Base-by-base conservation (phyloP, 2,797 vertebrate species). In the Neostethus bicornis region DNA sequence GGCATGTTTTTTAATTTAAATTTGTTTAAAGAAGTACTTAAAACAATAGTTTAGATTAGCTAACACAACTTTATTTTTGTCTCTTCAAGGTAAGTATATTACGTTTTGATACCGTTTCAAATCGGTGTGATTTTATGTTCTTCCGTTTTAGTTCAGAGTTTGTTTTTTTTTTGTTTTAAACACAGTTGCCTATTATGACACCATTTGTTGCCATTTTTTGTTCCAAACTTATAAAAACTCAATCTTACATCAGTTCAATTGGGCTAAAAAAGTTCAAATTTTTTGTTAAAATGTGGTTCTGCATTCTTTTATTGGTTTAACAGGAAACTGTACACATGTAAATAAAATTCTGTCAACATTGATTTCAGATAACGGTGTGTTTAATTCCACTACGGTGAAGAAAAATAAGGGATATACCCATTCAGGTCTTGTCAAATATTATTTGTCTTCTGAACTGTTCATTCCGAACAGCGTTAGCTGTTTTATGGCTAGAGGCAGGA, bases 11-110 rank as follows among this genome's bases (percentile, higher is more conserved):
- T 56, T 19, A 26, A 0, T 14, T 26, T 39, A 31, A 20, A 37
- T 34, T 11, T 19, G 17, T 50, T 35, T 37, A 55, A 68, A 21
- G 2, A 69, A 50, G 24, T 61, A 29, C 61, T 32, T 43, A n/a
- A n/a, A 51, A 23, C 70, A 61, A 51, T 60, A 62, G 51, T 24
- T 66, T 57, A 59, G 9, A 53, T 29, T 43, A 49, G 13, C 16
- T 47, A 25, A 48, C 4, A 19, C 79, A 80, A 72, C 21, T 51
- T 29, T 73, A 46, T n/a, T 66, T 80, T 77, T 74, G 64, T 77
- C 70, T 79, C 79, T 83, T 84, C 70, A 92, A 92, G 92, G 92
- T 93, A 93, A 93, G 92, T 93, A 93, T 92, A 83, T 64, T 82
- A 57, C 51, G 79, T 85, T 80, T 79, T 80, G 62, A 44, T 32